phyloP scores from a whole-genome alignment of 2,888 invertebrate species.

The Hirudinaria manillensis region DNA sequence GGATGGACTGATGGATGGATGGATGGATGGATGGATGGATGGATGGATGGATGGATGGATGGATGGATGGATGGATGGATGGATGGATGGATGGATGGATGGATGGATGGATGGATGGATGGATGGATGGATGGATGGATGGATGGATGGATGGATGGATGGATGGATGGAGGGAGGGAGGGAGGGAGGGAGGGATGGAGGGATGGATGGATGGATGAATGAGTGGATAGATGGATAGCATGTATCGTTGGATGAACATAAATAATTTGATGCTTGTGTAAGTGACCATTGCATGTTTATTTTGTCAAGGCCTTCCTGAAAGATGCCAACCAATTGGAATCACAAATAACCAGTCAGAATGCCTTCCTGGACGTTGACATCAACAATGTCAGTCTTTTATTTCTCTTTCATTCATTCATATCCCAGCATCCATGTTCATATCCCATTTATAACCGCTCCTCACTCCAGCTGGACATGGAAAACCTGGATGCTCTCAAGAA shows the following conservation, averaged over 20 bases:
- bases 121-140: conserved; percentile 52
- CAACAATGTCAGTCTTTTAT: conserved; percentile 73
- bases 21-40: neutral
- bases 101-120: neutral
- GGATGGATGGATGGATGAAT: too few relatives aligned
- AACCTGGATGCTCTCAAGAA: conserved; percentile 80
- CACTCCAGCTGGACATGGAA: conserved; percentile 63
- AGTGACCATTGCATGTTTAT: neutral
- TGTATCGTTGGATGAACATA: neutral
- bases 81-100: neutral
- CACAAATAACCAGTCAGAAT: conserved; percentile 85
- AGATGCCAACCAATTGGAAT: conserved; percentile 94
- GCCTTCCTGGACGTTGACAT: conserved; percentile 74
- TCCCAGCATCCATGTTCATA: too few relatives aligned
- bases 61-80: conserved; percentile 50
- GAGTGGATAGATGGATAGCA: too few relatives aligned
- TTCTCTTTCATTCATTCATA: neutral
- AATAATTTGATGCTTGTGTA: neutral
- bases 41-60: neutral
- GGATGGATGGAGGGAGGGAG: neutral
- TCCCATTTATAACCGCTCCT: neutral
- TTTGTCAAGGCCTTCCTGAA: conserved; percentile 71
- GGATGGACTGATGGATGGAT: neutral
- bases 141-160: neutral
- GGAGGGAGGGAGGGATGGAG: too few relatives aligned